Evolutionary conservation across 2,888 invertebrate species (phyloP), one percentile per base, ranked within the genome.

Genomic region (Pteria penguin): DNA sequence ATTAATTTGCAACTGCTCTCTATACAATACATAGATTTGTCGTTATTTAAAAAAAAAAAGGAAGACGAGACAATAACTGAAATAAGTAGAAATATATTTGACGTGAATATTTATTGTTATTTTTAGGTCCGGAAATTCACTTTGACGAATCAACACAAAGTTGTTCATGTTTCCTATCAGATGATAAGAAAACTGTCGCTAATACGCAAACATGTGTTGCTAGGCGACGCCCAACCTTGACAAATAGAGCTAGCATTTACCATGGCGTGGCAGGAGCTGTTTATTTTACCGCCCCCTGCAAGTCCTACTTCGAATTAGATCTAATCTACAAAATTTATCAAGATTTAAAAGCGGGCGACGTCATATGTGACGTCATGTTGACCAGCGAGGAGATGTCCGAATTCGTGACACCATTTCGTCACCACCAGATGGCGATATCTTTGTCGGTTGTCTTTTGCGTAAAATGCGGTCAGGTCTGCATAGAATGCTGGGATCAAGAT

Each of bases 361-460:
- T 68, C 57, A 68, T 68, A n/a, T 68, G 68, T 68, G 68, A 68
- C 57, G 55, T 68, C 68, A 68, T 68, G 18, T 26, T 68, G 18
- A 31, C 68, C 2, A 57, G 57, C 32, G 5, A 11, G 8, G 68
- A 68, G 4, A 32, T 68, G 57, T 29, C 68, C n/a, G 57, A 68
- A 22, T 68, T 57, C 52, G 29, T 52, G 5, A 29, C 68, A 18
- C 29, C 68, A n/a, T 22, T 11, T n/a, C 32, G 32, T 22, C 68
- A 68, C 26, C 29, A 32, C 26, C 29, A 68, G 3, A 31, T 32
- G 14, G 33, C 57, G 3, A 57, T 45, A 32, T 31, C 57, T 22
- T 32, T 68, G 22, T 68, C 31, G 55, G 57, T 57, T 1, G 52
- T 22, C n/a, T 68, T 55, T 26, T 68, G 68, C 52, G 57, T 24